Evolutionary conservation across 1,140 invertebrate genomes (phyloP).

Genomic region (Dinothrombium tinctorium): DNA sequence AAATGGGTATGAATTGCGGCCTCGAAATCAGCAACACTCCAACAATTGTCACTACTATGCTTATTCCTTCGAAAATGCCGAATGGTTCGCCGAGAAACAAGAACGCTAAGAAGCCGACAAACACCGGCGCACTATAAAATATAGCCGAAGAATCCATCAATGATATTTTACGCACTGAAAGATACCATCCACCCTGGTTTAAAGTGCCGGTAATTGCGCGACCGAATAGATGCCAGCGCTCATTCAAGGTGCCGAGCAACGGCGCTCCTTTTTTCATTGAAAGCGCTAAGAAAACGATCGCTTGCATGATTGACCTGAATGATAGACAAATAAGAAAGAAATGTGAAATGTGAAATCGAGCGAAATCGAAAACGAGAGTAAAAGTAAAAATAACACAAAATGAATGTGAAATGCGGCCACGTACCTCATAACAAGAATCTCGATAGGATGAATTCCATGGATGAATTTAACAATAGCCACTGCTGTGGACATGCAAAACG

Average conservation of each 20-base stretch:
- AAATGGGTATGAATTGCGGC: not conserved
- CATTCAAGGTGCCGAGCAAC: not conserved
- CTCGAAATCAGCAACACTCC: constrained; percentile 26
- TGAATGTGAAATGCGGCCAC: not conserved
- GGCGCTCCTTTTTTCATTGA: not conserved
- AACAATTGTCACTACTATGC: constrained; percentile 23
- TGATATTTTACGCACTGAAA: not conserved
- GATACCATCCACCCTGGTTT: constrained; percentile 4
- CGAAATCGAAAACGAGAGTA: too few relatives aligned
- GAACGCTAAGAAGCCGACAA: constrained; percentile 28
- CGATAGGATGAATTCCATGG: not conserved
- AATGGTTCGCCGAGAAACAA: constrained; percentile 28
- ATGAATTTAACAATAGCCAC: not conserved
- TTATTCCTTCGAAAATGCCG: constrained; percentile 25
- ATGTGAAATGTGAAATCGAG: too few relatives aligned
- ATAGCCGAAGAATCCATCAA: constrained; percentile 28
- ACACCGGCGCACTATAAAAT: constrained; percentile 30
- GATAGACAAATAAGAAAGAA: not conserved
- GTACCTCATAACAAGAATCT: not conserved
- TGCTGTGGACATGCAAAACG: constrained; percentile 2
- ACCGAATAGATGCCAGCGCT: not conserved
- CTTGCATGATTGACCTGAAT: not conserved
- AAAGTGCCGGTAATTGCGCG: constrained; percentile 1
- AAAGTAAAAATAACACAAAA: not conserved
- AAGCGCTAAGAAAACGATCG: not conserved